Conservation (phyloP, 1,140 invertebrate species). For the Drosophila jambulina region DNA sequence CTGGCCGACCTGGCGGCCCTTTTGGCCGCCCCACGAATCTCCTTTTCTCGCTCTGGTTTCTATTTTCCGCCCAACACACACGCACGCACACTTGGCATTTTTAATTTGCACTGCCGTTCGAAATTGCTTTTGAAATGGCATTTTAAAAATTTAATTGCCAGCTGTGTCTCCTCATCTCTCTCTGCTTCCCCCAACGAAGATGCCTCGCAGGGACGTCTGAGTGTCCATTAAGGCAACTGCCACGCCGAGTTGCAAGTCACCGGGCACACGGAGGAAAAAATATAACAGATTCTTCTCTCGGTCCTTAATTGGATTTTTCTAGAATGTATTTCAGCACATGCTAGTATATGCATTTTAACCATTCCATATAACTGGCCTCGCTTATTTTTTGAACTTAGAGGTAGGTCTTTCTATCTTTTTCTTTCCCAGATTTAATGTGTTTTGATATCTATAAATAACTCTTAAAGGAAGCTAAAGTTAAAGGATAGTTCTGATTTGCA, state of each 20-base stretch:
- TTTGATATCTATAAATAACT: neutral
- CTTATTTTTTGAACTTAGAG: neutral
- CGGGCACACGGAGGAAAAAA: slow-evolving; percentile 19
- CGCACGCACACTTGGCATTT: slow-evolving; percentile 49
- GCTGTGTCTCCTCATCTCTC: slow-evolving; percentile 1
- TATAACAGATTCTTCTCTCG: neutral
- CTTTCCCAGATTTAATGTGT: neutral
- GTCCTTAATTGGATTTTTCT: neutral
- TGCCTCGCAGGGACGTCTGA: slow-evolving; percentile 46
- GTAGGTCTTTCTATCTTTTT: neutral
- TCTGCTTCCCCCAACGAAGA: slow-evolving; percentile 6
- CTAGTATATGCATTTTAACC: neutral
- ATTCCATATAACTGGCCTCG: neutral
- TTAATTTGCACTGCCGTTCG: slow-evolving; percentile 54
- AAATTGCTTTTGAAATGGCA: slow-evolving; percentile 73
- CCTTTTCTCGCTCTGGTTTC: slow-evolving; percentile 29
- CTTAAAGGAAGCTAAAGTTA: neutral
- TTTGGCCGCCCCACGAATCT: neutral
- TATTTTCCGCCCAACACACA: slow-evolving; percentile 13
- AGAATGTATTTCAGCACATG: neutral
- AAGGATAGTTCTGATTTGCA: too few relatives aligned
- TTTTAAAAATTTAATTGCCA: slow-evolving; percentile 80
- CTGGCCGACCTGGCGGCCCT: neutral
- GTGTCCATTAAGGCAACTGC: slow-evolving; percentile 57
- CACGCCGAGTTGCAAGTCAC: slow-evolving; percentile 67